Conservation (phyloP, 1,140 invertebrate genomes). For the Colletes latitarsis region DNA sequence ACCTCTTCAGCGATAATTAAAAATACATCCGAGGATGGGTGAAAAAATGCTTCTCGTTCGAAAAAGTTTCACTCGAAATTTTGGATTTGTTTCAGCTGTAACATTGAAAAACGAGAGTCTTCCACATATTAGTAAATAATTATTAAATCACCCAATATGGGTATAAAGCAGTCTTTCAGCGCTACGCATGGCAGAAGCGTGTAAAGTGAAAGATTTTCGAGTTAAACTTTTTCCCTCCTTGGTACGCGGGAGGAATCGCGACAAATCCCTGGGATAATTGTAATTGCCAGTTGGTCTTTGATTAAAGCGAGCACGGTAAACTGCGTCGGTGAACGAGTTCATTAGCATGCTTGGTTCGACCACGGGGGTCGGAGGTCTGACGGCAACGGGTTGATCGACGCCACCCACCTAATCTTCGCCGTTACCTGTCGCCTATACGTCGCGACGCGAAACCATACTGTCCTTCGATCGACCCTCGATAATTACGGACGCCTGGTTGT, state of each 20-base stretch:
- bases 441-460: not conserved
- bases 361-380: conserved; percentile 23
- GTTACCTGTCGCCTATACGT: conserved; percentile 14
- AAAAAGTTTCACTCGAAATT: no score
- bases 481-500: not conserved
- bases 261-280: conserved; percentile 42
- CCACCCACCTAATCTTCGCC: conserved; percentile 28
- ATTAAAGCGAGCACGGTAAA: conserved; percentile 52
- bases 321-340: conserved; percentile 42
- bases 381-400: conserved; percentile 31
- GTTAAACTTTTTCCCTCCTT: no score
- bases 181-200: no score
- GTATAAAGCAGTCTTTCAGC: no score
- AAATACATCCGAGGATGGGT: no score
- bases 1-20: no score
- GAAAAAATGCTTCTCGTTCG: no score
- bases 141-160: no score
- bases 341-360: conserved; percentile 50
- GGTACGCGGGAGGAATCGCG: not conserved
- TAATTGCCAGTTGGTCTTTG: conserved; percentile 57
- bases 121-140: no score
- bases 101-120: no score
- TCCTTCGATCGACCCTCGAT: conserved; percentile 1
- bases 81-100: no score
- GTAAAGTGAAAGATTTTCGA: no score